Base-by-base conservation (phyloP, 2,888 invertebrate species). In the Cryptus armator region DNA sequence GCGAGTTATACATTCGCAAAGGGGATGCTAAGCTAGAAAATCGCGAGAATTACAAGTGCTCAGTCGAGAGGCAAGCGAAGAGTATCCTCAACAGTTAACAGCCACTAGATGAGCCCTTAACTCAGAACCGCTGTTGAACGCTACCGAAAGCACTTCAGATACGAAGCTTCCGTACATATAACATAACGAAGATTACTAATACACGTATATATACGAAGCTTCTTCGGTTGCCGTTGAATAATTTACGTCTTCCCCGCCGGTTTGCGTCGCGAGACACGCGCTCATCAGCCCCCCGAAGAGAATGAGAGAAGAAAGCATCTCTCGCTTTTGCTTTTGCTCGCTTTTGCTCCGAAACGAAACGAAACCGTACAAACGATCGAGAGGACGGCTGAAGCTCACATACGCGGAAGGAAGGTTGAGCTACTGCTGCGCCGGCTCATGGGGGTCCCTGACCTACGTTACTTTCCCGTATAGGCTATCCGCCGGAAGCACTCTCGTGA, bases 401-500 rank as follows among this genome's bases (percentile, higher is more conserved):
- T 70, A 51, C 9, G 44, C 80, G 80, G 59, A 74, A 70, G 71
- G 67, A 81, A 53, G 46, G 59, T 66, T n/a, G 19, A 62, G 48
- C 24, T 43, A 44, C 43, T 77, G 84, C 68, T 24, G 88, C 79
- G 81, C 84, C 70, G 77, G n/a, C 83, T 76, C 85, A 82, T 83
- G 81, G 81, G 82, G 80, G 86, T 86, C 84, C 88, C 88, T 87
- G 88, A 88, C 89, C 86, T 86, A 77, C 77, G 87, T 75, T 79
- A 85, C 86, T 83, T 64, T 76, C 74, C 76, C 79, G 87, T 72
- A 66, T 76, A 44, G 75, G 62, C 85, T 72, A 74, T 83, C 24
- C 51, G 77, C 75, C 77, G 84, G 85, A 86, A 87, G 72, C 68
- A 51, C 83, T 43, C 76, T 77, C 81, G 84, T 81, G 84, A 70